phyloP scores from a whole-genome alignment of 2,888 invertebrate species.

The Philaethria dido region DNA sequence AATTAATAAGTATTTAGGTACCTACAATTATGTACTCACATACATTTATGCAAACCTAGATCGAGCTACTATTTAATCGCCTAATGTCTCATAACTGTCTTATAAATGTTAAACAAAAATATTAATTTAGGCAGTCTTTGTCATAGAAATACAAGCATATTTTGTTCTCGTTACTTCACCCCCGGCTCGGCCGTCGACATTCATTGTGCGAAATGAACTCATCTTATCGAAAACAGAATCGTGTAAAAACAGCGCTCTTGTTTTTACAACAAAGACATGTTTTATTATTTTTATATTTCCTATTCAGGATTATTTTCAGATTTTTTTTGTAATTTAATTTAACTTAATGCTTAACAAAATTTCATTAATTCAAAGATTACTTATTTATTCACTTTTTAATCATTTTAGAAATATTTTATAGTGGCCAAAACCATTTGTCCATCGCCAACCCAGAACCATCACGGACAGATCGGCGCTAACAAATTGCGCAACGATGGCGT shows the following conservation, averaged over 20 bases:
- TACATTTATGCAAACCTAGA: too few species aligned
- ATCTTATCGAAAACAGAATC: conserved; percentile 39
- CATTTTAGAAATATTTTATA: too few species aligned
- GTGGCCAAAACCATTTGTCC: too few species aligned
- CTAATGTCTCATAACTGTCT: neutral
- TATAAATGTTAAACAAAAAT: conserved; percentile 27
- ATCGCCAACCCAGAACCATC: neutral
- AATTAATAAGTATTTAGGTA: too few species aligned
- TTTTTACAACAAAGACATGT: conserved; percentile 15
- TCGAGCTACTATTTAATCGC: too few species aligned
- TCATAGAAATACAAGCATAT: conserved; percentile 18
- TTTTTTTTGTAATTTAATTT: neutral
- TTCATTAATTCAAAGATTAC: too few species aligned
- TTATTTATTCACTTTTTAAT: too few species aligned
- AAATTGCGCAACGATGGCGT: neutral
- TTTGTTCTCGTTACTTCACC: conserved; percentile 29
- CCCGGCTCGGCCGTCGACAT: conserved; percentile 31
- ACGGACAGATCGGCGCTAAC: neutral
- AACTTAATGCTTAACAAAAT: too few species aligned
- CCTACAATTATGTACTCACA: neutral
- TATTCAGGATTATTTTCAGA: neutral
- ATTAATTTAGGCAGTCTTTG: conserved; percentile 22
- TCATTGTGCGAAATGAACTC: conserved; percentile 41
- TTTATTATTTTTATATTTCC: conserved; percentile 20
- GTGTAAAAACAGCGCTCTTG: conserved; percentile 28